These are phyloP conservation scores for Dicranocentrus wangi DNA, from an alignment of 2,888 invertebrate genomes.

Conservation along the genomic window DNA sequence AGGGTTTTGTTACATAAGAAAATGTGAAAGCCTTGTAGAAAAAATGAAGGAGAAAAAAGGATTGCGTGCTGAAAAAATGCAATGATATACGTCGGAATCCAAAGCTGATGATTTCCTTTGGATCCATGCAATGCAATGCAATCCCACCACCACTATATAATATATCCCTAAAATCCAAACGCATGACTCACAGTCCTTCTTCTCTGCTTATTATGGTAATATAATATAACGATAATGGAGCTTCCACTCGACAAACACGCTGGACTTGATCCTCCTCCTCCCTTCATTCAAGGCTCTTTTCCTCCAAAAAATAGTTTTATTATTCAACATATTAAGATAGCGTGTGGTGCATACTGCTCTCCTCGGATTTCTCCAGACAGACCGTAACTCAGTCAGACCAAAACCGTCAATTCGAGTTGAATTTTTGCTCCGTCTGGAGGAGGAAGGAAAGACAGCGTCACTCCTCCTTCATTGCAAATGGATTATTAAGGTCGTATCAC, in stretches of 20 bases:
- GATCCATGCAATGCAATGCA: slow-evolving; percentile 13
- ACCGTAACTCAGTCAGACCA: too few species aligned
- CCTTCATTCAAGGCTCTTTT: slow-evolving; percentile 3
- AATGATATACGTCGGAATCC: slow-evolving; percentile 20
- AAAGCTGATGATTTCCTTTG: slow-evolving; percentile 35
- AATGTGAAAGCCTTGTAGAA: neutral
- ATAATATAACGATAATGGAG: slow-evolving; percentile 42
- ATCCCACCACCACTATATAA: slow-evolving; percentile 2
- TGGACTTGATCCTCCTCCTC: slow-evolving; percentile 10
- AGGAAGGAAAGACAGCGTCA: too few species aligned
- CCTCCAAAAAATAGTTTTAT: neutral
- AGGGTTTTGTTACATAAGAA: too few species aligned
- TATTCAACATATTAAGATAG: neutral
- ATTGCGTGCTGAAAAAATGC: slow-evolving; percentile 38
- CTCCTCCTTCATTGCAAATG: too few species aligned
- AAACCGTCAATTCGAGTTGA: too few species aligned
- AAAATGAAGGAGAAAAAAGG: slow-evolving; percentile 12
- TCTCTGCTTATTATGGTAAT: slow-evolving; percentile 44
- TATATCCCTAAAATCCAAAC: neutral
- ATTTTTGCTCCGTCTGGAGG: too few species aligned
- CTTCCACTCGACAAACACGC: slow-evolving; percentile 25
- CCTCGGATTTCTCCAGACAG: too few species aligned
- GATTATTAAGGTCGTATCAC: too few species aligned
- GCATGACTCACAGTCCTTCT: slow-evolving; percentile 37
- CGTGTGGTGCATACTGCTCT: too few species aligned